Evolutionary conservation across 1,140 invertebrate genomes (phyloP), one percentile per base, ranked within the genome.

Genomic region (Sinonovacula constricta): DNA sequence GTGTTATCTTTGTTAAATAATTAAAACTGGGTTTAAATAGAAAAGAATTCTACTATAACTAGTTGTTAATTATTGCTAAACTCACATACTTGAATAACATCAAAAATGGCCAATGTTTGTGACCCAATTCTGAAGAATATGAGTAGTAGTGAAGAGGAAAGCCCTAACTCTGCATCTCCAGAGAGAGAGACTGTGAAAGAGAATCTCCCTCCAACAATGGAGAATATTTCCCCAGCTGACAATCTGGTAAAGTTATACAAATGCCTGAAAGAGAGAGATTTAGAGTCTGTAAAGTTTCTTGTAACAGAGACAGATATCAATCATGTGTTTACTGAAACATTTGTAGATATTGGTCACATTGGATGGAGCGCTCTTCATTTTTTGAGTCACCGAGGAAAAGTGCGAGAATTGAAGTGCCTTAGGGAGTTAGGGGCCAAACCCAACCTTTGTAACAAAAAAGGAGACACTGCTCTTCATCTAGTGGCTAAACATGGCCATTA

Each of bases 381-480:
- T 31, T 63, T 81, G 7, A 63, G 82, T 57, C 66, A 81, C 45
- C 79, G 70, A 54, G 83, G 79, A 33, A 81, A 80, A 1, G 45
- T 71, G 22, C 60, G 59, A 34, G 22, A 70, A 24, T 12, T 88
- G 14, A 45, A 82, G 24, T 68, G 45, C 10, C 53, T 86, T n/a
- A 45, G 86, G 10, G 51, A 78, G 22, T 57, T 81, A 14, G 81
- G 82, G 0, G 85, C 81, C 5, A 69, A 80, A 68, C 65, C 79
- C 12, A 56, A 26, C 24, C 53, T 83, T 28, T 31, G 71, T 28
- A 82, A 83, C 45, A 87, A 85, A 68, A 75, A 70, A 77, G 82
- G 84, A 24, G 86, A 87, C 65, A 81, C 75, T 12, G 67, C 85
- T 26, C 76, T 85, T 31, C 84, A 84, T 45, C 66, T 84, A 12